These are phyloP conservation scores for Fukomys damarensis DNA, from an alignment of 2,113 vertebrate genomes.

Conservation along the genomic window DNA sequence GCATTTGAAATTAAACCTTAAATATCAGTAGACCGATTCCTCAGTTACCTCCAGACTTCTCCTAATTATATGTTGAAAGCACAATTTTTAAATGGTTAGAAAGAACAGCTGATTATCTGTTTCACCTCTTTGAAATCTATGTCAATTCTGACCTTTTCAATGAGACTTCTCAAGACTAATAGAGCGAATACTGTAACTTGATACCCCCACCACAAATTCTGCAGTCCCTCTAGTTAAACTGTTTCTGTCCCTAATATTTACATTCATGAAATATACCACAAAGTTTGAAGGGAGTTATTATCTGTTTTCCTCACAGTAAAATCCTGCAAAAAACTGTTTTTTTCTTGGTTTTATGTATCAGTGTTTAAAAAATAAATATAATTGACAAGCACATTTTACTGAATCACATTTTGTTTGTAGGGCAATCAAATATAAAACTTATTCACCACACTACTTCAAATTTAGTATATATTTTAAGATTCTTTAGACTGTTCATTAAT, in stretches of 20 bases:
- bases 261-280: background rate
- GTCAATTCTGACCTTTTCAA: background rate
- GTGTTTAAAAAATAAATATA: background rate
- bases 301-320: background rate
- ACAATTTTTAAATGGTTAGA: background rate
- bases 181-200: background rate
- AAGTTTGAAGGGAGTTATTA: background rate
- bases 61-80: background rate
- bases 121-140: background rate
- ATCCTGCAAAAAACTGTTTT: background rate
- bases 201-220: accelerated
- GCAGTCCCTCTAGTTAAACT: too few species aligned
- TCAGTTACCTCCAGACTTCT: background rate
- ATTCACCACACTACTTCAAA: background rate
- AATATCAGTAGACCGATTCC: background rate
- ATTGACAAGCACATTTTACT: background rate
- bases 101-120: background rate
- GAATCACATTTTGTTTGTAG: background rate
- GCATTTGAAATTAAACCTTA: slow-evolving; percentile 7
- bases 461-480: background rate
- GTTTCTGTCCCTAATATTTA: background rate
- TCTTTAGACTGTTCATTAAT: background rate
- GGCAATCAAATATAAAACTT: background rate
- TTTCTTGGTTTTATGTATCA: background rate
- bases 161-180: background rate